A percentile compares a stretch with the other conserved stretches of the same genome.
Conservation (phyloP, 2,113 vertebrate species). For the Uria aalge region DNA sequence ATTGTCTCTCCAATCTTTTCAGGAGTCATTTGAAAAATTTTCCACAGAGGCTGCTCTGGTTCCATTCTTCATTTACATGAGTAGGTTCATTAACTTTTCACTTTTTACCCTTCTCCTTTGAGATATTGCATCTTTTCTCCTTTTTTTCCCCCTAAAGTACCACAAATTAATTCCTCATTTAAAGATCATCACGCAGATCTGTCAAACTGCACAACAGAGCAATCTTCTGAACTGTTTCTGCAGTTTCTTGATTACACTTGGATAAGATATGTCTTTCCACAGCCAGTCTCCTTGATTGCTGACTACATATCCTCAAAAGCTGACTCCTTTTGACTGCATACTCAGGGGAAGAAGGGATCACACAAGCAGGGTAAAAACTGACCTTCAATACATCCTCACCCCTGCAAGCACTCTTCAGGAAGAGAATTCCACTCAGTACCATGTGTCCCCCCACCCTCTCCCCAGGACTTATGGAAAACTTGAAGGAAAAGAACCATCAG, state of each 20-base stretch:
- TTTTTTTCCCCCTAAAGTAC: background rate
- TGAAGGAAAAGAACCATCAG: background rate
- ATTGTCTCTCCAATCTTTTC: background rate
- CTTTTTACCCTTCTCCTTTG: background rate
- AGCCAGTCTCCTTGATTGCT: background rate
- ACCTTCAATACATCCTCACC: background rate
- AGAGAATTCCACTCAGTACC: background rate
- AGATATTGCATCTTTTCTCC: background rate
- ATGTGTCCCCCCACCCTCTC: background rate
- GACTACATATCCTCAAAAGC: background rate
- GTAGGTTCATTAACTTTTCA: background rate
- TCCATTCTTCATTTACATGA: background rate
- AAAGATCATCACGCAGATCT: background rate
- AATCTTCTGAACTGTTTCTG: background rate
- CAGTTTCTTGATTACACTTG: background rate
- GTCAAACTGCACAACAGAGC: background rate
- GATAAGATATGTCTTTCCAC: background rate
- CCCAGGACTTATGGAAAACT: background rate
- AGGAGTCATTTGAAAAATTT: background rate
- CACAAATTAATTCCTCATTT: background rate
- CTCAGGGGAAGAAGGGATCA: background rate
- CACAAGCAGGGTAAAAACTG: background rate
- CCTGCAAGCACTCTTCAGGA: background rate
- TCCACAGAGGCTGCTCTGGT: background rate
- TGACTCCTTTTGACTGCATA: background rate